Conservation (phyloP, 1,140 invertebrate species). For the Phymorhynchus buccinoides region DNA sequence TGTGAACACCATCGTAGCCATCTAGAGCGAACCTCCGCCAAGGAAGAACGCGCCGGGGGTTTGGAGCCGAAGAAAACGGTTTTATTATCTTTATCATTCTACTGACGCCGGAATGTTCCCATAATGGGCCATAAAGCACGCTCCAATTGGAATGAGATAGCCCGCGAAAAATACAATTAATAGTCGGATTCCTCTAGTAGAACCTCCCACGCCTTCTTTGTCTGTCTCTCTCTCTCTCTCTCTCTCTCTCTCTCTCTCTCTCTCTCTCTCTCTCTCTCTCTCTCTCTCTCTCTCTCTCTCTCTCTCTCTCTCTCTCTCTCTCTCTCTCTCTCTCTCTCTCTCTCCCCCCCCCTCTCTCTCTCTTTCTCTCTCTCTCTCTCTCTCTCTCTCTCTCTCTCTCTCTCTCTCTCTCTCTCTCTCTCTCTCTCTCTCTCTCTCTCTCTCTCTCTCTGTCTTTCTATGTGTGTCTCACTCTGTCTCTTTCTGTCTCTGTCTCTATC, state of each 20-base stretch:
- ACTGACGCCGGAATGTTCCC: too few relatives aligned
- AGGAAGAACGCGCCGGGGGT: too few relatives aligned
- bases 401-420: background rate
- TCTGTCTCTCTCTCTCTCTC: conserved; percentile 15
- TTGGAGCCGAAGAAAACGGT: too few relatives aligned
- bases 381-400: background rate
- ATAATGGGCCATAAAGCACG: too few relatives aligned
- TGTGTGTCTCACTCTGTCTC: background rate
- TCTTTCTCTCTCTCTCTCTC: background rate
- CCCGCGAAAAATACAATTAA: too few relatives aligned
- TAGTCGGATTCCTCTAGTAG: too few relatives aligned
- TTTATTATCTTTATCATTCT: too few relatives aligned
- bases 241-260: conserved; percentile 10
- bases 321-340: background rate
- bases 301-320: background rate
- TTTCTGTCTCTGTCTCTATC: background rate
- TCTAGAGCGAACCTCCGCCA: too few relatives aligned
- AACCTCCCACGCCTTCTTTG: background rate
- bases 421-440: background rate
- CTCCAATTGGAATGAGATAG: too few relatives aligned
- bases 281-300: background rate
- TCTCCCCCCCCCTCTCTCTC: background rate
- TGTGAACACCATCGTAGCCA: too few relatives aligned
- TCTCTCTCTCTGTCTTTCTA: background rate
- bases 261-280: background rate